Evolutionary conservation across 2,797 vertebrate species (phyloP).

Genomic region (Spinibarbus caldwelli): DNA sequence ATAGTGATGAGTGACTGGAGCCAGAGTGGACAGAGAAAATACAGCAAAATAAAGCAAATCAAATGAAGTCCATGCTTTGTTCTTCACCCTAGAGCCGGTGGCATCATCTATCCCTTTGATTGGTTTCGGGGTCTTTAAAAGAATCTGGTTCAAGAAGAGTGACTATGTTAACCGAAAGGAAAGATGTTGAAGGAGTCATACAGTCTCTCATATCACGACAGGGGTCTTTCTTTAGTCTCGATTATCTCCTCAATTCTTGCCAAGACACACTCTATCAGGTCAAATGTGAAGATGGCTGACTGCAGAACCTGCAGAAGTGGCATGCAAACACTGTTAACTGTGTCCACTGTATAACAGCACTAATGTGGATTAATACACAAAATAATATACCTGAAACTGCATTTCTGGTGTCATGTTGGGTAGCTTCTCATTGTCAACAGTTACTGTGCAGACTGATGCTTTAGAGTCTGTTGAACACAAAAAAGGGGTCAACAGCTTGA

Average conservation of each 20-base stretch:
- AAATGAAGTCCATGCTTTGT: background rate
- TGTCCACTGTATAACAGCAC: background rate
- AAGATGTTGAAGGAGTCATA: background rate
- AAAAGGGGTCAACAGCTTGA: background rate
- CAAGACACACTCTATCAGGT: constrained; percentile 96
- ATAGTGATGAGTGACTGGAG: background rate
- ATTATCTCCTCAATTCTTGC: constrained; percentile 93
- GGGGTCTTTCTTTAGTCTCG: constrained; percentile 74
- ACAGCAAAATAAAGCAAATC: background rate
- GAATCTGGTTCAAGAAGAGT: background rate
- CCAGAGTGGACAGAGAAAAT: background rate
- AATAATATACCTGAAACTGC: constrained; percentile 85
- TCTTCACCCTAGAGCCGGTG: background rate
- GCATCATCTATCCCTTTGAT: background rate
- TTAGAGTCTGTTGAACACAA: constrained; percentile 68
- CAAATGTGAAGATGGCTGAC: constrained; percentile 93
- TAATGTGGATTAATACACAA: background rate
- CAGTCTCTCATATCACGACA: background rate
- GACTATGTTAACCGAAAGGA: background rate
- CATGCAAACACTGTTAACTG: constrained; percentile 4
- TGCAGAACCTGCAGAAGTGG: constrained; percentile 84
- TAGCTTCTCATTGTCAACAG: constrained; percentile 82
- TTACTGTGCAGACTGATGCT: constrained; percentile 77
- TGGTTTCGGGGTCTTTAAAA: background rate
- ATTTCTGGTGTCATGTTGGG: constrained; percentile 88